Conservation (phyloP, 2,797 vertebrate genomes). For the Basileuterus tristriatus region DNA sequence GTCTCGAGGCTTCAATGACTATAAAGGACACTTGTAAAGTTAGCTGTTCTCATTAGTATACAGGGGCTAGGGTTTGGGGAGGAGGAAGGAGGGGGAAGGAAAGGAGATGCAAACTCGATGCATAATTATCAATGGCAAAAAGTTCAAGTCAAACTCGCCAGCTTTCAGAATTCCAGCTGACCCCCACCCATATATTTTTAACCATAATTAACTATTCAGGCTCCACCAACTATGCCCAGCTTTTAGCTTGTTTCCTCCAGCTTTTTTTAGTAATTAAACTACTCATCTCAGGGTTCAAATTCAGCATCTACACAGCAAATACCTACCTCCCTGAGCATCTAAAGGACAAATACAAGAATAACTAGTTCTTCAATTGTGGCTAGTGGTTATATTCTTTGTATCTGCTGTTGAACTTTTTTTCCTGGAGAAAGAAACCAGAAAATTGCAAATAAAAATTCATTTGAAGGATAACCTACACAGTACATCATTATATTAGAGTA, state of each 20-base stretch:
- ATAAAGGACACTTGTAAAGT: conserved; percentile 68
- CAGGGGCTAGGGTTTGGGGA: not conserved
- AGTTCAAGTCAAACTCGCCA: not conserved
- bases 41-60: conserved; percentile 67
- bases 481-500: not conserved
- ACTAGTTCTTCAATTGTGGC: not conserved
- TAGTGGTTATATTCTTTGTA: not conserved
- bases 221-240: not conserved
- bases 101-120: not conserved
- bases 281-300: not conserved
- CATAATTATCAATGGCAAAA: conserved; percentile 8
- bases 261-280: not conserved
- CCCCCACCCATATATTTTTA: not conserved
- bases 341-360: not conserved
- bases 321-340: not conserved
- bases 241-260: not conserved
- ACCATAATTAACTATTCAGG: not conserved
- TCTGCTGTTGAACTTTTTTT: not conserved
- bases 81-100: not conserved
- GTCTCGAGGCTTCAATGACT: conserved; percentile 54
- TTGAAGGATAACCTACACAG: not conserved
- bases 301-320: not conserved
- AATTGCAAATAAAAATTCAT: not conserved
- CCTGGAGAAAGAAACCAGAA: not conserved
- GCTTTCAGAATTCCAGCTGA: not conserved